These are phyloP conservation scores for Pteronura brasiliensis DNA, from an alignment of 2,113 vertebrate species.

Conservation along the genomic window DNA sequence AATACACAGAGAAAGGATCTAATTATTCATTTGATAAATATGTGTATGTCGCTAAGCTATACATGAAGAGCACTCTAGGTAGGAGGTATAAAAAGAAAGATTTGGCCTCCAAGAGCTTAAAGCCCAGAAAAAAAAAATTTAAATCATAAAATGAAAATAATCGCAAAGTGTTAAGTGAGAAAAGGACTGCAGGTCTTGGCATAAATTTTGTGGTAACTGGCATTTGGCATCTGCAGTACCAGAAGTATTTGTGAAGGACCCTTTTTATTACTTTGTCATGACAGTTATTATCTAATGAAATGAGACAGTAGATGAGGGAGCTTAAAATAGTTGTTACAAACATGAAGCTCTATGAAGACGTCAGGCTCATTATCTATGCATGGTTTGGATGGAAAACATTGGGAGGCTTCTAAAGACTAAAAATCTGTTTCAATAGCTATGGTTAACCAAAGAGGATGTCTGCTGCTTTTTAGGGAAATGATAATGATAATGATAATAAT, in stretches of 20 bases:
- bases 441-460: not conserved
- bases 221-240: not conserved
- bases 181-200: not conserved
- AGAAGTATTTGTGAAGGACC: slow-evolving; percentile 4
- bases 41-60: not conserved
- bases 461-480: not conserved
- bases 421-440: not conserved
- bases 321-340: slow-evolving; percentile 40
- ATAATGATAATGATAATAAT: not conserved
- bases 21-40: not conserved
- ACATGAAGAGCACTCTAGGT: not conserved
- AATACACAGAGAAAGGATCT: not conserved
- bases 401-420: not conserved
- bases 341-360: not conserved
- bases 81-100: not conserved
- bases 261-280: slow-evolving; percentile 43
- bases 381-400: not conserved
- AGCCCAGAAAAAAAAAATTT: slow-evolving; percentile 3
- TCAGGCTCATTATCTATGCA: not conserved
- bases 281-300: slow-evolving; percentile 23
- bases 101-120: slow-evolving; percentile 3
- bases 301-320: slow-evolving; percentile 19
- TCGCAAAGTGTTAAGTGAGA: not conserved
- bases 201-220: not conserved
- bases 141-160: not conserved